Evolutionary conservation across 30 jellyfish, hydroid and myxozoan species (phyloP).

Genomic region (Morbakka virulenta): DNA sequence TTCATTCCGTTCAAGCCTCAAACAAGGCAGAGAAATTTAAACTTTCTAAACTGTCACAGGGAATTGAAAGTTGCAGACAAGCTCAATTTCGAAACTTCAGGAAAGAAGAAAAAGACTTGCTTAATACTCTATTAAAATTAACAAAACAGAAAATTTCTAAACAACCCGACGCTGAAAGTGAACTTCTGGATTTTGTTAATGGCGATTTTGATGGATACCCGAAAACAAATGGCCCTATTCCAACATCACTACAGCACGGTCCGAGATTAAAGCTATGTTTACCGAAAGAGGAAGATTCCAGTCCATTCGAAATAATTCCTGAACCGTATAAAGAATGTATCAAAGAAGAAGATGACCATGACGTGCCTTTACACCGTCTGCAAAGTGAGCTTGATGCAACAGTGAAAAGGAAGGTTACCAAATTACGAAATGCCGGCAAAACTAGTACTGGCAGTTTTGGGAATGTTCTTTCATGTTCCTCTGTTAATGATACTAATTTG

Average conservation of each 20-base stretch:
- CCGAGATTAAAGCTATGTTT: not conserved
- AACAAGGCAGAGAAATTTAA: constrained; percentile 89
- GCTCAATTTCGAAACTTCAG: constrained; percentile 57
- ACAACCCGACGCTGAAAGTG: not conserved
- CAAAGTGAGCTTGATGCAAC: not conserved
- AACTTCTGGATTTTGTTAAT: not conserved
- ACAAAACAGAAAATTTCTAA: not conserved
- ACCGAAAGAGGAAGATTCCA: not conserved
- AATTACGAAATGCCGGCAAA: too few relatives aligned
- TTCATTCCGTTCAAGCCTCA: constrained; percentile 72
- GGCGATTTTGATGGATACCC: not conserved
- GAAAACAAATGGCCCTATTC: not conserved
- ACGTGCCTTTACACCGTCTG: not conserved
- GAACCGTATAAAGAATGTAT: not conserved
- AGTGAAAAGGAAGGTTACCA: too few relatives aligned
- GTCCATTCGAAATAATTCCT: not conserved
- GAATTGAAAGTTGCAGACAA: constrained; percentile 86
- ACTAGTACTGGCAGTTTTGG: not conserved
- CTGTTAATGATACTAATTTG: not conserved
- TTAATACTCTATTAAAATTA: constrained; percentile 39
- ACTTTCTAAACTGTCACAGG: constrained; percentile 58
- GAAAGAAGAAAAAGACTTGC: constrained; percentile 63
- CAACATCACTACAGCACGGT: not conserved
- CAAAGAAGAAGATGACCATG: not conserved
- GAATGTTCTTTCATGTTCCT: too few relatives aligned